Evolutionary conservation across 2,113 vertebrate genomes (phyloP), one percentile per base, ranked within the genome.

Genomic region (Heptranchias perlo): DNA sequence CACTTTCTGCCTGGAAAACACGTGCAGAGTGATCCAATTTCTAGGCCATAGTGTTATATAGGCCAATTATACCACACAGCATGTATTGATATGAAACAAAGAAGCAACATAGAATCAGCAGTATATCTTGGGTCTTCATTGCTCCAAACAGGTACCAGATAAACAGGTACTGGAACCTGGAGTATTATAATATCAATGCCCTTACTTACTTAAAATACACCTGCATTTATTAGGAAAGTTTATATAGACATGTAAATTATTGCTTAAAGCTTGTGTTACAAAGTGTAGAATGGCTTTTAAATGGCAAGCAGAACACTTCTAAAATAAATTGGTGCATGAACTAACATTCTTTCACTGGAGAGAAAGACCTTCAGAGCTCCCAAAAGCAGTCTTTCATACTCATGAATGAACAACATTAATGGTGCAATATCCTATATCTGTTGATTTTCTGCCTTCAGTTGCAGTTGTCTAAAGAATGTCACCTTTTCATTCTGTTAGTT

Each of bases 401-500:
- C 64, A 31, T 95, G 94, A 93, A 93, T 44, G 89, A 93, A 93
- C 89, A 93, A 23, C 64, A 62, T 52, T 95, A 95, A 95, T 67
- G 94, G 64, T 8, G 94, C 65, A 69, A 73, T 95, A 95, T 69
- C 94, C 94, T 14, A 95, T 95, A 69, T 95, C 64, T 95, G 94
- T 95, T 95, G 64, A 73, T 95, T 95, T 49, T 28, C 94, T 95
- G 18, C 94, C 47, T 95, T 69, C 47, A 69, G 64, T 95, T 73
- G 44, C 65, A 69, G 44, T 69, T 99, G 98, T 98, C 98, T 97
- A 97, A 98, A 98, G 98, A 98, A 97, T 98, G 97, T 97, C 98
- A 97, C 97, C 98, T 97, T 98, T 98, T 98, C 98, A 98, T 98
- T 98, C 99, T 98, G 97, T 98, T 98, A 97, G 98, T 98, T 98